Conservation (phyloP, 2,888 invertebrate species). For the Phasia obesa region DNA sequence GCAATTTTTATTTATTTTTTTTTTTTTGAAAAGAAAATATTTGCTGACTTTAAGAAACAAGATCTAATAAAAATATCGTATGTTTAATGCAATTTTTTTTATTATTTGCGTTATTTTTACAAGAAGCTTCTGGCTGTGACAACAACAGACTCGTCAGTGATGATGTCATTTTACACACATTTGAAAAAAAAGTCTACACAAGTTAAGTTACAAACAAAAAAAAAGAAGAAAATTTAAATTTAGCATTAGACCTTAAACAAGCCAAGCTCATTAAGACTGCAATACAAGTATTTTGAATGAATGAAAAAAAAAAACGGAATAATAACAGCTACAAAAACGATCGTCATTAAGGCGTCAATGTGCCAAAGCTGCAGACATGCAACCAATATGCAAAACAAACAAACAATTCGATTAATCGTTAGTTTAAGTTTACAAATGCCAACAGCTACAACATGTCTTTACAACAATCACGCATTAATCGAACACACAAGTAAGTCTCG, state of each 20-base stretch:
- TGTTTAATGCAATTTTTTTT: slow-evolving; percentile 9
- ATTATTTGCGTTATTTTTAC: slow-evolving; percentile 21
- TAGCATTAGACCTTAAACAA: slow-evolving; percentile 66
- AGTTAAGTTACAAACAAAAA: background rate
- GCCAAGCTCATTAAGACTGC: slow-evolving; percentile 60
- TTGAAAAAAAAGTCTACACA: slow-evolving; percentile 38
- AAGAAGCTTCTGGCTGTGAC: background rate
- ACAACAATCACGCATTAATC: slow-evolving; percentile 40
- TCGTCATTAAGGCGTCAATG: slow-evolving; percentile 67
- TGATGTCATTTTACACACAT: slow-evolving; percentile 57
- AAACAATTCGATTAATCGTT: slow-evolving; percentile 63
- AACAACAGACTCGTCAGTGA: background rate
- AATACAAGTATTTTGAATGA: slow-evolving; percentile 33
- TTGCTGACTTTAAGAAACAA: slow-evolving; percentile 8
- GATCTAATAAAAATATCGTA: background rate
- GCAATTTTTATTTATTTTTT: background rate
- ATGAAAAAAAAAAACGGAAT: slow-evolving; percentile 4
- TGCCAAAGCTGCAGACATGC: slow-evolving; percentile 45
- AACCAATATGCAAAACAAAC: slow-evolving; percentile 34
- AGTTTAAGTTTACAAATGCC: slow-evolving; percentile 27
- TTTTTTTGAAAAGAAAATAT: background rate
- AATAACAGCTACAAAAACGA: slow-evolving; percentile 46
- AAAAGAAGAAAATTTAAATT: slow-evolving; percentile 41
- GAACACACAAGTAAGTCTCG: background rate
- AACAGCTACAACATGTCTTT: slow-evolving; percentile 43